Percentiles rank a stretch among this genome's conserved stretches.
phyloP scores from a whole-genome alignment of 2,797 vertebrate genomes.

The Eremophila alpestris region DNA sequence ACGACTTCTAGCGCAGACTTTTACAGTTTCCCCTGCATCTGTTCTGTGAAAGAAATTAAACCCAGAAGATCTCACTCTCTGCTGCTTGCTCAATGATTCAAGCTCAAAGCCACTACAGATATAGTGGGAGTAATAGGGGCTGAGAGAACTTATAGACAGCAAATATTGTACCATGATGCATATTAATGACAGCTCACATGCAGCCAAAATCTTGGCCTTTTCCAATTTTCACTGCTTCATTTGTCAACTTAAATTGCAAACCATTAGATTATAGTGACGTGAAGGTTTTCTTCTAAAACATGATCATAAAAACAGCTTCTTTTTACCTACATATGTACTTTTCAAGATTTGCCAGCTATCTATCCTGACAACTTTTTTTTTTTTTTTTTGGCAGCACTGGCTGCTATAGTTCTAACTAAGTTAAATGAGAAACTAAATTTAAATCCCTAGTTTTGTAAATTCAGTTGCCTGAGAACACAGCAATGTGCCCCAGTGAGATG shows the following conservation, averaged over 20 bases:
- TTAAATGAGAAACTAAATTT: neutral
- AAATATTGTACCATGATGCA: neutral
- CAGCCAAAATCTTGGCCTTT: neutral
- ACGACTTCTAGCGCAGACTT: neutral
- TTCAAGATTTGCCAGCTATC: neutral
- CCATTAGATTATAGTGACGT: neutral
- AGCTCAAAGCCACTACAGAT: neutral
- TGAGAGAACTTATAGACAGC: neutral
- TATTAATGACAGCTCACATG: neutral
- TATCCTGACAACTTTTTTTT: neutral
- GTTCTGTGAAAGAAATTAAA: neutral
- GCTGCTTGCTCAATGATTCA: neutral
- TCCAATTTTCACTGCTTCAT: neutral
- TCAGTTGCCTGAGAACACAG: neutral
- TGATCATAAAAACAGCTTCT: neutral
- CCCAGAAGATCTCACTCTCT: neutral
- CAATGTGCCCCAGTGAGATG: no score
- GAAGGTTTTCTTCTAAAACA: neutral
- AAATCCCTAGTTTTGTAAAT: neutral
- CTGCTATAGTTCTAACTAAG: neutral
- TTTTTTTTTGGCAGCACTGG: neutral
- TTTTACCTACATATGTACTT: neutral
- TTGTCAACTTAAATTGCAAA: neutral
- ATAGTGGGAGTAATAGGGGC: neutral
- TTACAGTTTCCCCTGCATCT: neutral